Evolutionary conservation across 2,797 vertebrate genomes (phyloP).

Genomic region (Macropodus opercularis): DNA sequence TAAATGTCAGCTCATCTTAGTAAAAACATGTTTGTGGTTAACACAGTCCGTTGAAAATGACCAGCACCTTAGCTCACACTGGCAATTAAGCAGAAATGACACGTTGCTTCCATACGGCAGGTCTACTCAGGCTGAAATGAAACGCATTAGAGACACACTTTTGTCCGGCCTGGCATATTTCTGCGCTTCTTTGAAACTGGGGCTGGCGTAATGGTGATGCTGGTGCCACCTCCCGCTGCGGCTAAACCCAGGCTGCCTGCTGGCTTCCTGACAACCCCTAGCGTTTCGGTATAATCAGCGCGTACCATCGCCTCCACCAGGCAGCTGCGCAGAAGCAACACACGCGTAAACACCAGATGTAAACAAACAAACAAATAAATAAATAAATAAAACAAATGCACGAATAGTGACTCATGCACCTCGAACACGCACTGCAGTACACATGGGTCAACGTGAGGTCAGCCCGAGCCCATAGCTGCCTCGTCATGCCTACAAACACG

Average conservation of each 20-base stretch:
- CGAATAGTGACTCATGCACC: constrained; percentile 17
- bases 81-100: constrained; percentile 35
- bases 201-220: constrained; percentile 63
- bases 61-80: constrained; percentile 19
- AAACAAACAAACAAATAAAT: constrained; percentile 40
- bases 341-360: constrained; percentile 21
- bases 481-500: constrained; percentile 18
- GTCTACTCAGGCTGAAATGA: constrained; percentile 39
- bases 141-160: constrained; percentile 26
- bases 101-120: constrained; percentile 34
- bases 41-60: constrained; percentile 29
- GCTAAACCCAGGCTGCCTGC: constrained; percentile 74
- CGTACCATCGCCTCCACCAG: constrained; percentile 51
- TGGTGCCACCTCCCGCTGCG: constrained; percentile 65
- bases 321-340: constrained; percentile 31
- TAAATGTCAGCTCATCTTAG: background rate
- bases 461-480: constrained; percentile 4
- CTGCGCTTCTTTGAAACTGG: constrained; percentile 45
- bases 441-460: constrained; percentile 24
- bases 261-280: constrained; percentile 75
- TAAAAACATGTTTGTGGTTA: constrained; percentile 33
- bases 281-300: constrained; percentile 73
- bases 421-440: background rate
- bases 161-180: constrained; percentile 51
- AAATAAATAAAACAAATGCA: too few relatives aligned